Percentiles rank a stretch among this genome's conserved stretches.
These are phyloP conservation scores for Astur gentilis DNA, from an alignment of 2,113 vertebrate genomes.

Conservation along the genomic window DNA sequence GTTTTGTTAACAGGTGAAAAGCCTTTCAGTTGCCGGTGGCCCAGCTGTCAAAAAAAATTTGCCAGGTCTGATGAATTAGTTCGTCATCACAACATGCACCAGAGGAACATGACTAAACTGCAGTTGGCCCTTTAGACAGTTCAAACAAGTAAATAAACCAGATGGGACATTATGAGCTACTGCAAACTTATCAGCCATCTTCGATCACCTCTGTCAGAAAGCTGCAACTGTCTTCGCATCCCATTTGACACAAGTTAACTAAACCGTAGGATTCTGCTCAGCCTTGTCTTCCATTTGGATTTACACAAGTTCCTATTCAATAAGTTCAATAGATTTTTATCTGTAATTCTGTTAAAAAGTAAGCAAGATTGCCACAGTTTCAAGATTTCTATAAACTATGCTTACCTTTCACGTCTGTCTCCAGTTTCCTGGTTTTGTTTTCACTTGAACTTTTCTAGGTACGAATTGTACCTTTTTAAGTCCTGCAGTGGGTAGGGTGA, in stretches of 20 bases:
- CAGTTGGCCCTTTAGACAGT: constrained; percentile 86
- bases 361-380: neutral
- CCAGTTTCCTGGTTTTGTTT: neutral
- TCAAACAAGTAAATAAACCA: constrained; percentile 38
- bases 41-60: constrained; percentile 99
- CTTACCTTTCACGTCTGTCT: neutral
- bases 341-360: constrained; percentile 7
- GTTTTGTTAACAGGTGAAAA: constrained; percentile 92
- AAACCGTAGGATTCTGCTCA: constrained; percentile 43
- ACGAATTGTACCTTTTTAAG: constrained; percentile 36
- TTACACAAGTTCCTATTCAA: neutral
- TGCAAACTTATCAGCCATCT: constrained; percentile 46
- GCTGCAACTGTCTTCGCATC: constrained; percentile 23
- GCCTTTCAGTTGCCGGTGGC: constrained; percentile 97
- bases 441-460: constrained; percentile 38
- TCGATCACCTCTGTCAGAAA: constrained; percentile 52
- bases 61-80: constrained; percentile 97
- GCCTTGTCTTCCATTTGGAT: constrained; percentile 20
- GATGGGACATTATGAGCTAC: constrained; percentile 56
- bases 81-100: constrained; percentile 98
- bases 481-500: constrained; percentile 31
- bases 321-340: neutral
- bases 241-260: constrained; percentile 52
- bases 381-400: neutral
- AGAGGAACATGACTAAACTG: constrained; percentile 97